Percentiles rank a stretch among this genome's conserved stretches.
These are phyloP conservation scores for Champsocephalus esox DNA, from an alignment of 2,797 vertebrate genomes.

Conservation along the genomic window DNA sequence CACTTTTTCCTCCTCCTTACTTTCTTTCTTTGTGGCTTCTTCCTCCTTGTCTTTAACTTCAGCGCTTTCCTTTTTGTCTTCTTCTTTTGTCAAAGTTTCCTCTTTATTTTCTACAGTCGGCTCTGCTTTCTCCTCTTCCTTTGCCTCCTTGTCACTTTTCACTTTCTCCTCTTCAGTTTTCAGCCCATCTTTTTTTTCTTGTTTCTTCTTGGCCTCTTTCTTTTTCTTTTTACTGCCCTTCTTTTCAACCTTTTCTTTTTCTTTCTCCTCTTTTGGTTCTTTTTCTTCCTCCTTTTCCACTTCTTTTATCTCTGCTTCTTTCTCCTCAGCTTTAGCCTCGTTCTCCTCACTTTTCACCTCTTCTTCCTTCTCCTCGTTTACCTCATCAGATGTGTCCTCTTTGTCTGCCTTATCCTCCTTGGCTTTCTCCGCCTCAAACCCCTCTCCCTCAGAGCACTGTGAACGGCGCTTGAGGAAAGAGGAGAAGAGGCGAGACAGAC, in stretches of 20 bases:
- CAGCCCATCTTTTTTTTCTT: conserved; percentile 49
- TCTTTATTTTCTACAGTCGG: conserved; percentile 49
- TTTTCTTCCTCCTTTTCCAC: conserved; percentile 58
- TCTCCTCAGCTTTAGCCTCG: conserved; percentile 56
- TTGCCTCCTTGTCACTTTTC: conserved; percentile 8
- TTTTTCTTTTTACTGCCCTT: conserved; percentile 72
- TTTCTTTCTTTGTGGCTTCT: conserved; percentile 60
- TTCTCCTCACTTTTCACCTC: conserved; percentile 67
- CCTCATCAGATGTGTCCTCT: conserved; percentile 74
- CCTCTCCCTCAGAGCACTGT: conserved; percentile 91
- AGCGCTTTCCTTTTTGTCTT: conserved; percentile 46
- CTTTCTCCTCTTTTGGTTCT: conserved; percentile 61
- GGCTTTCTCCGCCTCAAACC: conserved; percentile 83
- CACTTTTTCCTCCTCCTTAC: conserved; percentile 62
- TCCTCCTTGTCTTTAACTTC: conserved; percentile 63
- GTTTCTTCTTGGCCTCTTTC: conserved; percentile 71
- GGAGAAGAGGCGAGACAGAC: conserved; percentile 92
- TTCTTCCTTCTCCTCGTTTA: conserved; percentile 55
- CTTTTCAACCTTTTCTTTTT: conserved; percentile 67
- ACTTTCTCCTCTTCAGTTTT: too few species aligned
- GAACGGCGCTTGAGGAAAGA: conserved; percentile 93
- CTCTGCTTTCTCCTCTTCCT: conserved; percentile 45
- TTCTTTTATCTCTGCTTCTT: conserved; percentile 59
- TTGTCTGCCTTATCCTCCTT: conserved; percentile 74
- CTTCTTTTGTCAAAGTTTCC: conserved; percentile 47